Percentiles rank a stretch among this genome's conserved stretches.
Conservation (phyloP, 2,888 invertebrate genomes). For the Phengaris alcon region DNA sequence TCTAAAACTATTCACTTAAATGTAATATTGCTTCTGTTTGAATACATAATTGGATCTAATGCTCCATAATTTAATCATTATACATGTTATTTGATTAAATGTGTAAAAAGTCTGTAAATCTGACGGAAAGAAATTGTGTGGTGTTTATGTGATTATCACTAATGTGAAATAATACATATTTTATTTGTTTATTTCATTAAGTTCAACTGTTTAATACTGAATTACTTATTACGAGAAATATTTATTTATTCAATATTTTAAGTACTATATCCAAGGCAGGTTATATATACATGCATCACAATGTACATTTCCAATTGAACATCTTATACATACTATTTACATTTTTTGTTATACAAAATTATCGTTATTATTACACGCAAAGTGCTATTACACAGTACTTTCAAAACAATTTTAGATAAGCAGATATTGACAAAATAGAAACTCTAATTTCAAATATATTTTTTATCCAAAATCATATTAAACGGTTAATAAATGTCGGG, state of each 20-base stretch:
- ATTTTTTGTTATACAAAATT: constrained; percentile 19
- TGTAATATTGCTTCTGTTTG: background rate
- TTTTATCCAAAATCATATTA: too few relatives aligned
- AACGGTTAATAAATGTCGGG: background rate
- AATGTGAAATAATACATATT: background rate
- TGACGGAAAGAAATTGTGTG: background rate
- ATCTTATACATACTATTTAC: constrained; percentile 25
- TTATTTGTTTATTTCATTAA: background rate
- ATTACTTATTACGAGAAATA: background rate
- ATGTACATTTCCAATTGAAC: constrained; percentile 24
- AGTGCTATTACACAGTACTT: too few relatives aligned
- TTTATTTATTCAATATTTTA: background rate
- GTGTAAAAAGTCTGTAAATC: background rate
- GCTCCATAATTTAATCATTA: too few relatives aligned
- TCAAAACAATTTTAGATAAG: background rate
- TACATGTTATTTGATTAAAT: background rate
- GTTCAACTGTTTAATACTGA: background rate
- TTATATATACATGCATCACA: constrained; percentile 7
- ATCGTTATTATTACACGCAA: background rate
- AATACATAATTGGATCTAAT: too few relatives aligned
- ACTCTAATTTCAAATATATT: background rate
- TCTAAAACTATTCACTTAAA: background rate
- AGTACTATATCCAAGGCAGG: background rate
- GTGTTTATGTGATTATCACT: background rate
- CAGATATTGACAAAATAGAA: background rate